Evolutionary conservation across 2,113 vertebrate genomes (phyloP).

Genomic region (Xiphias gladius): DNA sequence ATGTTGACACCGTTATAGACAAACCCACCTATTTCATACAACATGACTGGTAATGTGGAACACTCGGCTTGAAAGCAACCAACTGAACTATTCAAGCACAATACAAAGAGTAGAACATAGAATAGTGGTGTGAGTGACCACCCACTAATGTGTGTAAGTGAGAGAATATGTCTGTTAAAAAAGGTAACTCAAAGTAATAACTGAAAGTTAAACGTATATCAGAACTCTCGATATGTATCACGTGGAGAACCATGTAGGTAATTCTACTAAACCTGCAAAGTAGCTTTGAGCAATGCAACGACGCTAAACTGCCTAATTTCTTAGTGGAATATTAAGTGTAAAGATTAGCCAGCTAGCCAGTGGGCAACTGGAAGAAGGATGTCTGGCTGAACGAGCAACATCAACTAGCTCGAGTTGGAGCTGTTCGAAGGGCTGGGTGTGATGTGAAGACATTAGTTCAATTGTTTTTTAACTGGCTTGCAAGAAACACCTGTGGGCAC

Average conservation of each 20-base stretch:
- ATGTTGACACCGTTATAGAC: background rate
- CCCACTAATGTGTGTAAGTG: background rate
- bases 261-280: background rate
- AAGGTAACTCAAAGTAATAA: background rate
- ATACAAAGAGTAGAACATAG: background rate
- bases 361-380: background rate
- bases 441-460: background rate
- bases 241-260: background rate
- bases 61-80: background rate
- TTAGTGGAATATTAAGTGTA: background rate
- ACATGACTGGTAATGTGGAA: too few relatives aligned
- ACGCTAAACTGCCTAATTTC: background rate
- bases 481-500: conserved; percentile 67
- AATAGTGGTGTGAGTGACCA: background rate
- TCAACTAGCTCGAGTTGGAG: conserved; percentile 34
- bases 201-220: background rate
- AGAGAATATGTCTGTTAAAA: too few relatives aligned
- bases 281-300: background rate
- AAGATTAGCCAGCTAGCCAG: conserved; percentile 56
- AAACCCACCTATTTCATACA: background rate
- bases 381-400: conserved; percentile 17
- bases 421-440: background rate
- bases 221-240: background rate
- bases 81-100: background rate
- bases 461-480: background rate